These are phyloP conservation scores for Heliothis subflexa DNA, from an alignment of 1,140 invertebrate species.

Conservation along the genomic window DNA sequence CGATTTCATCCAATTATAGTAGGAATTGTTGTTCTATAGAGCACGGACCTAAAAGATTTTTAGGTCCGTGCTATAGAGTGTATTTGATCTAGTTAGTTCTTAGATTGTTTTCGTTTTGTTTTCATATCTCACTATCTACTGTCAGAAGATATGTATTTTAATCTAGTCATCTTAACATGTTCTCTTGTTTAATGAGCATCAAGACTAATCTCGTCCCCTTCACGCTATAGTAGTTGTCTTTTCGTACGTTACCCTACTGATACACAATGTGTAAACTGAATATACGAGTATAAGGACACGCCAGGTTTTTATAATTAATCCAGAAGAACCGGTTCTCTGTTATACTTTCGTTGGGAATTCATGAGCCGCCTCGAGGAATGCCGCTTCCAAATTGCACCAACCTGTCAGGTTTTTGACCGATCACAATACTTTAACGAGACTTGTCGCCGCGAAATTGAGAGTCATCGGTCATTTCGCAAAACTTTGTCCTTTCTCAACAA, in stretches of 20 bases:
- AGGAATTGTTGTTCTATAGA: neutral
- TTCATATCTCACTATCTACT: neutral
- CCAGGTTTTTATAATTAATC: neutral
- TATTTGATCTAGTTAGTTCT: no score
- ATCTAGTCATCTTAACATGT: neutral
- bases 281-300: neutral
- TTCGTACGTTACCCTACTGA: neutral
- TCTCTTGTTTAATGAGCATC: neutral
- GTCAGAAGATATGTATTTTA: no score
- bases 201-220: neutral
- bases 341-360: slow-evolving; percentile 69
- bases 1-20: slow-evolving; percentile 47
- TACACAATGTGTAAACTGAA: neutral
- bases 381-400: slow-evolving; percentile 60
- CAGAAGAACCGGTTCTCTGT: slow-evolving; percentile 51
- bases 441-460: slow-evolving; percentile 60
- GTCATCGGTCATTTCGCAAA: slow-evolving; percentile 48
- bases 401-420: slow-evolving; percentile 60
- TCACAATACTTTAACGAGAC: slow-evolving; percentile 59
- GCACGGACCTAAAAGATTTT: no score
- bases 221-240: no score
- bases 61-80: no score
- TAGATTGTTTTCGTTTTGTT: neutral
- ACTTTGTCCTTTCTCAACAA: slow-evolving; percentile 4
- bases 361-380: slow-evolving; percentile 58